Conservation (phyloP, 1,140 invertebrate genomes). For the Phymastichus coffea region DNA sequence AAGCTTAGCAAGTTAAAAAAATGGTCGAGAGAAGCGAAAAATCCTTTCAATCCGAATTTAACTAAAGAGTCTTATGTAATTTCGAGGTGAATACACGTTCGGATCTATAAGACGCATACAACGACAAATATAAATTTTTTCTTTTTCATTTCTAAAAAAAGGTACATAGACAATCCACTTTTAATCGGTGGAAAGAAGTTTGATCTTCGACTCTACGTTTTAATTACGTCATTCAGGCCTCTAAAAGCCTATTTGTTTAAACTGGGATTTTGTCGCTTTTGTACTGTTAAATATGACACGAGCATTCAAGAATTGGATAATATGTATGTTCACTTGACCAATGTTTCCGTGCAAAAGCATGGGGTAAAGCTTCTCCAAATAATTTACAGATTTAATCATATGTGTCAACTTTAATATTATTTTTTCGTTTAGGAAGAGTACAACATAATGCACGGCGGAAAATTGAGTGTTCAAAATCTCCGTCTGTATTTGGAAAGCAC, state of each 20-base stretch:
- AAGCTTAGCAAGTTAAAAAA: constrained; percentile 86
- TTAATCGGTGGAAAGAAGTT: constrained; percentile 90
- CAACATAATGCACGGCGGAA: constrained; percentile 91
- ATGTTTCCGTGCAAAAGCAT: constrained; percentile 86
- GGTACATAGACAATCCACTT: constrained; percentile 81
- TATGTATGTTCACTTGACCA: constrained; percentile 86
- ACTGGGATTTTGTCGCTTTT: constrained; percentile 83
- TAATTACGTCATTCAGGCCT: constrained; percentile 84
- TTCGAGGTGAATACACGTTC: constrained; percentile 67
- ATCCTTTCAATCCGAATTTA: constrained; percentile 78
- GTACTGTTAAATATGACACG: constrained; percentile 76
- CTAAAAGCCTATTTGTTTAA: constrained; percentile 75
- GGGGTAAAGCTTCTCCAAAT: constrained; percentile 60
- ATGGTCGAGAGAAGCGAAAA: constrained; percentile 82
- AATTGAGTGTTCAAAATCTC: constrained; percentile 90
- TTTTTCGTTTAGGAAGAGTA: constrained; percentile 95
- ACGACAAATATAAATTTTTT: neutral
- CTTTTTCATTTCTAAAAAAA: constrained; percentile 33
- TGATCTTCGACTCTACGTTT: constrained; percentile 80
- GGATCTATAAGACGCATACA: too few species aligned
- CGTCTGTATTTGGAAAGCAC: constrained; percentile 89
- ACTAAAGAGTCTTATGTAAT: constrained; percentile 89
- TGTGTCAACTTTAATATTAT: neutral
- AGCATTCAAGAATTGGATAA: constrained; percentile 76
- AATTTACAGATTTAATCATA: too few species aligned